Base-by-base conservation (phyloP, 1,140 invertebrate species). In the Helicorthomorpha holstii region DNA sequence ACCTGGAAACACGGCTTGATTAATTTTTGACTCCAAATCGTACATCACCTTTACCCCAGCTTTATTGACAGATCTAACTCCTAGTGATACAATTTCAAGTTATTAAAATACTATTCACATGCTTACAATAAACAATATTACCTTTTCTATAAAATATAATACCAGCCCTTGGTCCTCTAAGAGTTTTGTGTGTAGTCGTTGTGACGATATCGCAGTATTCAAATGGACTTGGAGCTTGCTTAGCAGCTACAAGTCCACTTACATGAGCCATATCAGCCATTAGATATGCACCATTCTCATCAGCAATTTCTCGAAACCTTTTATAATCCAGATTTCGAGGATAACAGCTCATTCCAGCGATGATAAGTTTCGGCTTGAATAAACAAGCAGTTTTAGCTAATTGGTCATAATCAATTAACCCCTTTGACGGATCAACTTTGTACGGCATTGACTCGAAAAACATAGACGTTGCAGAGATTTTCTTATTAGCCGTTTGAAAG, bases 281-380 rank as follows among this genome's bases (percentile, higher is more conserved):
- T 7, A 82, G 58, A 55, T 72, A 69, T 14, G 79, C 75, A 23
- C 71, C 72, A 52, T 70, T 68, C 29, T 75, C 72, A 67, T 81
- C 71, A 57, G 72, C 73, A 51, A 82, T 79, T 56, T 64, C 42
- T 27, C 76, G 63, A 64, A 82, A 82, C 24, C 70, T 64, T 45
- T 73, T 67, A 62, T 81, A 83, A 60, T 83, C 79, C 45, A 83
- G 58, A 52, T 77, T 66, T 44, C 80, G 64, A 1, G 78, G 71
- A 61, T 83, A 83, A 54, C 79, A 80, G 54, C 76, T 78, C n/a
- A 77, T 69, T 49, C 79, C 80, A 57, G 80, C 80, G 63, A 82
- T 73, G 27, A 82, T 80, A 19, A 83, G 60, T 56, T 74, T 72
- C 1, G 81, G 81, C 47, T 74, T 63, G 60, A 79, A 81, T 2